Base-by-base conservation (phyloP, 2,113 vertebrate species). In the Heliornis fulica region DNA sequence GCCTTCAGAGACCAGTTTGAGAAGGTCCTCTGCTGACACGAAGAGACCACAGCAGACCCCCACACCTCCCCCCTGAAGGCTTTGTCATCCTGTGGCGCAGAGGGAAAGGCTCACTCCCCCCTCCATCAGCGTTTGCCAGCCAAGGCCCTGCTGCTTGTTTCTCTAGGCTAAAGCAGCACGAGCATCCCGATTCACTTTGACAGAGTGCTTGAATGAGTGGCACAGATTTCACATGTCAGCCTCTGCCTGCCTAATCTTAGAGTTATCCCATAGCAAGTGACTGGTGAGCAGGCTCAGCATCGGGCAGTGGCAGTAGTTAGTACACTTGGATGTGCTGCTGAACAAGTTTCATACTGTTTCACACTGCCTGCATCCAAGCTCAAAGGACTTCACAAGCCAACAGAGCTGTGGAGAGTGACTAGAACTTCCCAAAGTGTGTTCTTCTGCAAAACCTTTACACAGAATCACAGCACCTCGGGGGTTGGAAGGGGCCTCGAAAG, bases 221-320 rank as follows among this genome's bases (percentile, higher is more conserved):
- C 95, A 94, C 85, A 94, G 93, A 96, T 95, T 93, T 94, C 94
- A 90, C 79, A 38, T 91, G 92, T 96, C 90, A 96, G 76, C 88
- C 85, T 63, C 80, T 0, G 25, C 75, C 82, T 71, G 77, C 92
- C 72, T 83, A 17, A 92, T 90, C 83, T 78, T 59, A 38, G 38
- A 71, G 83, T 90, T 94, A 78, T 86, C 83, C 87, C 92, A 56
- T 1, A 57, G 79, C 72, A 78, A 94, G 88, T 36, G 70, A 81
- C 92, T 90, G 79, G 34, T 1, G 2, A 86, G 71, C 65, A 95
- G 92, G 38, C 59, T 75, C 93, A 77, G 71, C 84, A 57, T 86
- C 9, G 0, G 59, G 88, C 5, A 3, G 63, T 57, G 48, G 63
- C 81, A 77, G 54, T 31, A 40, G 54, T 72, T 36, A 50, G 38